Percentiles rank a stretch among this genome's conserved stretches.
Conservation (phyloP, 2,888 invertebrate genomes). For the Agrypnus murinus region DNA sequence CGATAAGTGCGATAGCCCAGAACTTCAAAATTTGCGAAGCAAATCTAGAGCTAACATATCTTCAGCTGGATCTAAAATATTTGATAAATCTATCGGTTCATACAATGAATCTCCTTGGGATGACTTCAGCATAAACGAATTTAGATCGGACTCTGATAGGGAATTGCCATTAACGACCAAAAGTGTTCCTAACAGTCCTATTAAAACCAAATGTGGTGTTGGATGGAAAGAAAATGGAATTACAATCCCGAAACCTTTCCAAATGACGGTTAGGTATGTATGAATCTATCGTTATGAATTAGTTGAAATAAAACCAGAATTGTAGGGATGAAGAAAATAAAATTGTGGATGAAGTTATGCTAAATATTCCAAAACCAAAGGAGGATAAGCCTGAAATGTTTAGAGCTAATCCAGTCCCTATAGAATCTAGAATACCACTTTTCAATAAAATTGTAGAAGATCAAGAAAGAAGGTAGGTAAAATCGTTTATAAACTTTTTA, state of each 20-base stretch:
- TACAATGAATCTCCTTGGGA: constrained; percentile 61
- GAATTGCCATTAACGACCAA: constrained; percentile 64
- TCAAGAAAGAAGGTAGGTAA: constrained; percentile 79
- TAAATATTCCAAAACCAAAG: constrained; percentile 61
- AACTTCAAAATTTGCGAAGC: constrained; percentile 56
- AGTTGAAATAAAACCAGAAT: constrained; percentile 43
- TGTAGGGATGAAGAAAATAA: constrained; percentile 79
- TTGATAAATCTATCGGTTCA: constrained; percentile 51
- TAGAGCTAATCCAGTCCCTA: constrained; percentile 78
- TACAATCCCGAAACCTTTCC: constrained; percentile 81
- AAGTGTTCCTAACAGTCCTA: constrained; percentile 77
- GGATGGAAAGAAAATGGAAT: constrained; percentile 67
- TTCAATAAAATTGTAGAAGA: constrained; percentile 83
- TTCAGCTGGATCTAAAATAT: constrained; percentile 62
- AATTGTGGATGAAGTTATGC: constrained; percentile 73
- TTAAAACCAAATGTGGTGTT: constrained; percentile 68
- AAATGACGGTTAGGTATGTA: constrained; percentile 79
- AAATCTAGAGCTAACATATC: constrained; percentile 64
- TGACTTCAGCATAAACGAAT: constrained; percentile 66
- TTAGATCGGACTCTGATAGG: constrained; percentile 61
- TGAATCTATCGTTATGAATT: neutral
- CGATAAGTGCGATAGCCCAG: constrained; percentile 61
- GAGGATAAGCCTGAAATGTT: constrained; percentile 73
- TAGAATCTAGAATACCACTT: constrained; percentile 81
- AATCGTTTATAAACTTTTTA: too few relatives aligned